phyloP scores from a whole-genome alignment of 2,888 invertebrate genomes.

The Agriotes lineatus region DNA sequence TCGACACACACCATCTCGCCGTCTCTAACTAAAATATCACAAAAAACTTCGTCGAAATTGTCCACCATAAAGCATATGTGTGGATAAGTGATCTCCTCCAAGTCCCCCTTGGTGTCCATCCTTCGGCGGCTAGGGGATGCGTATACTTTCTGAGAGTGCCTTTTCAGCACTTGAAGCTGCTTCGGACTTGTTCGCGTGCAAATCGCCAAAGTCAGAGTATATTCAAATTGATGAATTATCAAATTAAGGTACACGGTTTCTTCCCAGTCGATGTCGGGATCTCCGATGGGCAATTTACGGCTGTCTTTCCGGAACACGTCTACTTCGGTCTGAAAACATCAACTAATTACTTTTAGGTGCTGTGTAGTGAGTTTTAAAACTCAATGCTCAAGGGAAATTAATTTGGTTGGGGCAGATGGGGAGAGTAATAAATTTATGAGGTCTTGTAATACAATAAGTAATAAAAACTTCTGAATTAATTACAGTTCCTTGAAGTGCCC shows the following conservation, averaged over 20 bases:
- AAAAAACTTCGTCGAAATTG: conserved; percentile 99
- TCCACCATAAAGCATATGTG: conserved; percentile 99
- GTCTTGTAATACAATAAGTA: too few relatives aligned
- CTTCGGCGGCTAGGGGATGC: conserved; percentile 96
- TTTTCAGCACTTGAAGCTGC: conserved; percentile 93
- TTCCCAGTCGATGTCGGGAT: conserved; percentile 98
- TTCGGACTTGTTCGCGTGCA: conserved; percentile 98
- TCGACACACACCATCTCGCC: conserved; percentile 99
- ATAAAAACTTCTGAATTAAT: too few relatives aligned
- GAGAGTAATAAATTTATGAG: too few relatives aligned
- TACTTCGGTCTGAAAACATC: conserved; percentile 87
- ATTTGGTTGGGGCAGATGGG: too few relatives aligned
- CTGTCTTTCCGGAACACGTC: conserved; percentile 98
- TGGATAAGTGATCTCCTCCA: conserved; percentile 98
- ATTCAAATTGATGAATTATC: conserved; percentile 98
- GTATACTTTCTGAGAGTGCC: conserved; percentile 94
- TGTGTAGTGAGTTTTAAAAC: too few relatives aligned
- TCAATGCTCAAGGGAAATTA: too few relatives aligned
- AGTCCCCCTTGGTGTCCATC: conserved; percentile 98
- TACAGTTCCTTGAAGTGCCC: too few relatives aligned
- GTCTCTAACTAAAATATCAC: conserved; percentile 96
- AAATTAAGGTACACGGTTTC: conserved; percentile 98
- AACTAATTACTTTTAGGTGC: too few relatives aligned
- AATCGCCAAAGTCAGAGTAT: conserved; percentile 96
- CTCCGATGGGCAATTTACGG: conserved; percentile 94